These are phyloP conservation scores for Ochotona princeps DNA, from an alignment of 2,113 vertebrate species.

Conservation along the genomic window DNA sequence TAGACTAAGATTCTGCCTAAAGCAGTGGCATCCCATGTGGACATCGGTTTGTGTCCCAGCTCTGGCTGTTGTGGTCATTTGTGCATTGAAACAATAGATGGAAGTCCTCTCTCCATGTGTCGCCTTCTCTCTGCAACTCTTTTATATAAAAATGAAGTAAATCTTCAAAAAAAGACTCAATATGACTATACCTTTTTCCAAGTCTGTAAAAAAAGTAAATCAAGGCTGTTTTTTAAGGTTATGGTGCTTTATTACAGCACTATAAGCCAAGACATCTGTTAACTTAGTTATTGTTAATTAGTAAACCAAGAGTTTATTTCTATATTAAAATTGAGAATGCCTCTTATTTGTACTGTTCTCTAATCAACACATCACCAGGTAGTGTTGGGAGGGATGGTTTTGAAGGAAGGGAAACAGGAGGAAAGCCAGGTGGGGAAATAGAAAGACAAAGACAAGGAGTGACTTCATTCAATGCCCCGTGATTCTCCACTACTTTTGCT, in stretches of 20 bases:
- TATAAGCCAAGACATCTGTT: not conserved
- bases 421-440: not conserved
- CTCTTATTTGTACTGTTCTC: not conserved
- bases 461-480: not conserved
- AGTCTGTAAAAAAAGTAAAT: not conserved
- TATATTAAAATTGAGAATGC: not conserved
- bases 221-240: not conserved
- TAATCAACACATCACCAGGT: not conserved
- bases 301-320: not conserved
- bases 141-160: no score
- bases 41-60: no score
- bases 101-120: no score
- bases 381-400: not conserved
- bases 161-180: no score
- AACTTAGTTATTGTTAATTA: constrained; percentile 14
- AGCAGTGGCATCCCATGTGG: no score
- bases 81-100: no score
- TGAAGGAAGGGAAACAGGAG: accelerated
- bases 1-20: no score
- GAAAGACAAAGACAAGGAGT: not conserved
- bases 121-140: no score
- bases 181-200: not conserved
- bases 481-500: not conserved
- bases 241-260: not conserved
- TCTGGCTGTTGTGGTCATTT: no score